Conservation (phyloP, 2,797 vertebrate species). For the Channallabes apus region DNA sequence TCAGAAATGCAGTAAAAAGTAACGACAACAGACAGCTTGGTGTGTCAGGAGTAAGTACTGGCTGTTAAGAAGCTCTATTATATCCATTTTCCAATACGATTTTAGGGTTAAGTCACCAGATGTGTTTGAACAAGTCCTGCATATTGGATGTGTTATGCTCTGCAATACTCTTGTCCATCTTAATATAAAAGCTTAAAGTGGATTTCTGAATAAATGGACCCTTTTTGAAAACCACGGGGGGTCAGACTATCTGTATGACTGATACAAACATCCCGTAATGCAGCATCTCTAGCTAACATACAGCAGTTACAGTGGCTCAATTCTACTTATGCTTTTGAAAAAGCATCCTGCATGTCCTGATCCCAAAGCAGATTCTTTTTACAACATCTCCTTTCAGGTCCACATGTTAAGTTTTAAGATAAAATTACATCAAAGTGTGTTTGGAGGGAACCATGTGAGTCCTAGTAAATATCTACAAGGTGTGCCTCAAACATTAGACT, state of each 20-base stretch:
- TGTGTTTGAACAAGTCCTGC: not conserved
- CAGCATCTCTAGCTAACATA: constrained; percentile 27
- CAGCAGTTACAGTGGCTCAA: constrained; percentile 39
- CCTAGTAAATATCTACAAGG: constrained; percentile 18
- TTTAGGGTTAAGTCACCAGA: not conserved
- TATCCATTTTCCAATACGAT: not conserved
- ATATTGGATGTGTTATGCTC: not conserved
- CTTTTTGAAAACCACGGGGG: constrained; percentile 1
- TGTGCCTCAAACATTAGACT: constrained; percentile 90
- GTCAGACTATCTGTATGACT: not conserved
- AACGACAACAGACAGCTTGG: not conserved
- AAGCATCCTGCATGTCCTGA: constrained; percentile 21
- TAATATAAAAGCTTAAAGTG: no score
- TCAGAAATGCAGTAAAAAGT: not conserved
- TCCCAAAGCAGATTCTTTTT: constrained; percentile 66
- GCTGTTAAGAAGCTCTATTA: not conserved
- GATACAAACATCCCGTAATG: constrained; percentile 1
- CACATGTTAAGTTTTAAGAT: constrained; percentile 18
- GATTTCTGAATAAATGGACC: not conserved
- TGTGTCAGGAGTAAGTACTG: not conserved
- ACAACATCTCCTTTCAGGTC: constrained; percentile 55
- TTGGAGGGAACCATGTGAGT: not conserved
- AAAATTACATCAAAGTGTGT: constrained; percentile 17
- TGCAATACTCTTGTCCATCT: not conserved
- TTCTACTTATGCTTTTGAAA: constrained; percentile 9